A percentile compares a stretch with the other conserved stretches of the same genome.
These are phyloP conservation scores for Pollenia angustigena DNA, from an alignment of 2,888 invertebrate species.

Conservation along the genomic window DNA sequence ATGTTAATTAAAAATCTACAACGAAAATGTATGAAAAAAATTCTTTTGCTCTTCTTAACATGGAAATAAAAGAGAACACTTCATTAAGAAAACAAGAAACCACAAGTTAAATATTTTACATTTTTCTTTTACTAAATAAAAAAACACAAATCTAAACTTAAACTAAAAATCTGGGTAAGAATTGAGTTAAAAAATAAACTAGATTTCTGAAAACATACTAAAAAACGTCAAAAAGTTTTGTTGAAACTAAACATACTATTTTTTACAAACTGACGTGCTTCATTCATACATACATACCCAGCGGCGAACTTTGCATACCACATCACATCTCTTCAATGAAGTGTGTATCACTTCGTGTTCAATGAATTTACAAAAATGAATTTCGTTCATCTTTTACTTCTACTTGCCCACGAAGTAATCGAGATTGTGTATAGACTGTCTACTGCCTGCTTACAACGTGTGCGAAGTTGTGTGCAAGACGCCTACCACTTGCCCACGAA, in stretches of 20 bases:
- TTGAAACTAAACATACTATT: background rate
- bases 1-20: conserved; percentile 59
- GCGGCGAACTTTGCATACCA: too few species aligned
- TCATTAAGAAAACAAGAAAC: conserved; percentile 55
- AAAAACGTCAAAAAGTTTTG: background rate
- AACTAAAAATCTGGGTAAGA: conserved; percentile 16
- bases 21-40: background rate
- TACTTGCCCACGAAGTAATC: too few species aligned
- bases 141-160: conserved; percentile 26
- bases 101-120: conserved; percentile 30
- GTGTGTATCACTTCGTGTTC: too few species aligned
- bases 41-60: background rate
- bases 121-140: background rate
- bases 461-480: too few species aligned
- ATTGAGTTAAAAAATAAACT: background rate
- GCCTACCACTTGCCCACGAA: too few species aligned
- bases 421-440: too few species aligned
- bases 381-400: too few species aligned
- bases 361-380: too few species aligned
- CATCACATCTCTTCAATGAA: too few species aligned
- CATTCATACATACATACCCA: too few species aligned
- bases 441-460: too few species aligned
- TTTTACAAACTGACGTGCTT: conserved; percentile 3
- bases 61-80: conserved; percentile 31
- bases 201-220: too few species aligned